phyloP scores from a whole-genome alignment of 2,797 vertebrate genomes.

The Perodicticus potto region DNA sequence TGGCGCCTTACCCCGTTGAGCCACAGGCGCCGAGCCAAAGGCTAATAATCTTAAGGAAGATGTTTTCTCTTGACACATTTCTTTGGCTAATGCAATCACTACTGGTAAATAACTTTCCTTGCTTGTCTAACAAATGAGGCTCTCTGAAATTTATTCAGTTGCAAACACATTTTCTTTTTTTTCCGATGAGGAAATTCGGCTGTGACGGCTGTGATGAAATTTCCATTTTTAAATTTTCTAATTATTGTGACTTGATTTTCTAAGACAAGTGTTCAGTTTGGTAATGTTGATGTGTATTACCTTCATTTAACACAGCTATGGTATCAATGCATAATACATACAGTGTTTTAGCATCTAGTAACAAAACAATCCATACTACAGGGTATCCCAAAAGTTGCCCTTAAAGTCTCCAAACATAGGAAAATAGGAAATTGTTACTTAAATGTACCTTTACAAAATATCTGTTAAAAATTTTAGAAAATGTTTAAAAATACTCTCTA shows the following conservation, averaged over 20 bases:
- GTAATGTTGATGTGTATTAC: not conserved
- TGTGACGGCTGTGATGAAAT: not conserved
- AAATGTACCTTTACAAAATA: too few relatives aligned
- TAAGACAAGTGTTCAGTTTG: not conserved
- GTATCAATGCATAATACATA: not conserved
- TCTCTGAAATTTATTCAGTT: slow-evolving; percentile 10
- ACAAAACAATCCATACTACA: not conserved
- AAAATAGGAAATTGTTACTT: too few relatives aligned
- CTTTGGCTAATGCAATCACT: not conserved
- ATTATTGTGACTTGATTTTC: slow-evolving; percentile 15
- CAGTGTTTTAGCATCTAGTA: not conserved
- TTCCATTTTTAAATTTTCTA: not conserved
- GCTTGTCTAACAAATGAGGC: not conserved
- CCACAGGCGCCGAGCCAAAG: too few relatives aligned
- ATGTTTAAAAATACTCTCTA: too few relatives aligned
- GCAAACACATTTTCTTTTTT: not conserved
- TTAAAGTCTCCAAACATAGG: too few relatives aligned
- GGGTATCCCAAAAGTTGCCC: not conserved
- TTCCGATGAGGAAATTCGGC: not conserved
- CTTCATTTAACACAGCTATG: not conserved
- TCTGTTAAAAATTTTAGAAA: too few relatives aligned
- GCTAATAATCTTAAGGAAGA: not conserved
- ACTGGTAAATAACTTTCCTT: not conserved
- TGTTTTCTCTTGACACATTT: not conserved
- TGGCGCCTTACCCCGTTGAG: too few relatives aligned